Evolutionary conservation across 2,797 vertebrate genomes (phyloP).

Genomic region (Enteromius radiatus): DNA sequence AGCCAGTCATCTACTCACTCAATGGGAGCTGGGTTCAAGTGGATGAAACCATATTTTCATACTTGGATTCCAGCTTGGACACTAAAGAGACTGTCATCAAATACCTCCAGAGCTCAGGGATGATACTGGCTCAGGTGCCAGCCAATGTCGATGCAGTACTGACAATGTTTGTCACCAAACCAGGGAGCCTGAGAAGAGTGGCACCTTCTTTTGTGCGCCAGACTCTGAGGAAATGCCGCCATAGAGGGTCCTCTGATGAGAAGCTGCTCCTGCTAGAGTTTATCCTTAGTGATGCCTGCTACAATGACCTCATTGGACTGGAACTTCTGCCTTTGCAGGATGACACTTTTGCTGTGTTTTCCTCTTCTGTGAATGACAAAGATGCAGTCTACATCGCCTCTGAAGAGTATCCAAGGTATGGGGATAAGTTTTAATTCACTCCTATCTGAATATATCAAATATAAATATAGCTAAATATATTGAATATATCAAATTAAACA

Average conservation of each 20-base stretch:
- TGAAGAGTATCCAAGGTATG: slow-evolving; percentile 91
- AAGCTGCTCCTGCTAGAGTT: slow-evolving; percentile 91
- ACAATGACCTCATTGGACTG: slow-evolving; percentile 92
- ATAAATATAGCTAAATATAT: neutral
- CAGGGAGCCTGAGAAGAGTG: slow-evolving; percentile 83
- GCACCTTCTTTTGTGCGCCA: slow-evolving; percentile 88
- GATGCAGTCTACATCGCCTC: slow-evolving; percentile 92
- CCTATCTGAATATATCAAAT: neutral
- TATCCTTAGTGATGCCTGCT: slow-evolving; percentile 87
- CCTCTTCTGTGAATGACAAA: slow-evolving; percentile 90
- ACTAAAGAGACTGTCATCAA: slow-evolving; percentile 84
- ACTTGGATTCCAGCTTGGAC: slow-evolving; percentile 83
- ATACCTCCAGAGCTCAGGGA: slow-evolving; percentile 95
- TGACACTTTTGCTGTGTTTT: slow-evolving; percentile 87
- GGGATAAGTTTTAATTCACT: neutral
- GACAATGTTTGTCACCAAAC: slow-evolving; percentile 68
- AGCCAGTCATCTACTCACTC: slow-evolving; percentile 87
- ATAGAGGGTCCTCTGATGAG: slow-evolving; percentile 81
- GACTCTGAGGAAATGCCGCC: slow-evolving; percentile 85
- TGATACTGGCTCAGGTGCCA: slow-evolving; percentile 88
- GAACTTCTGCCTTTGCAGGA: slow-evolving; percentile 94
- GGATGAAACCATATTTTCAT: slow-evolving; percentile 89
- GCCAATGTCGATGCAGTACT: slow-evolving; percentile 81
- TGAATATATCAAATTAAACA: neutral
- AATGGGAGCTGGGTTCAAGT: slow-evolving; percentile 85